Percentiles rank a stretch among this genome's conserved stretches.
Evolutionary conservation across 2,797 vertebrate species (phyloP).

Genomic region (Telmatherina bonti): DNA sequence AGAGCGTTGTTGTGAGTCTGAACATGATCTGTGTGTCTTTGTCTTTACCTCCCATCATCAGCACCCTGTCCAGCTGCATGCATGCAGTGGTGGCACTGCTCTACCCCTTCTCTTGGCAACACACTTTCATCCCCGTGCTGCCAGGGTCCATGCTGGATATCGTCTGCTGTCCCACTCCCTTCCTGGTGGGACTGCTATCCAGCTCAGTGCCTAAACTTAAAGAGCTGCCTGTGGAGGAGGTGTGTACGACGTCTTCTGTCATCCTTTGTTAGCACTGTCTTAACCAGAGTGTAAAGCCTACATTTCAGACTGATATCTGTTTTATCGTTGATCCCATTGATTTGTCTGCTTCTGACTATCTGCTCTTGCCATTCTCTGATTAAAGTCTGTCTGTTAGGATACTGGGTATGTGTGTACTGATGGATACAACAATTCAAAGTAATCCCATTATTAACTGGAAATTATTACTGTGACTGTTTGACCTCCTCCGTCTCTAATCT

Average conservation of each 20-base stretch:
- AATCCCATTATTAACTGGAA: conserved; percentile 27
- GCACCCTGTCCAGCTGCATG: conserved; percentile 95
- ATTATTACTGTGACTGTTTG: conserved; percentile 15
- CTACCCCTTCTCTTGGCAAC: conserved; percentile 99
- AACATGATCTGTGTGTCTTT: conserved; percentile 25
- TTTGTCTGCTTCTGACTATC: not conserved
- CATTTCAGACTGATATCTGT: not conserved
- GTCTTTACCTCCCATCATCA: conserved; percentile 70
- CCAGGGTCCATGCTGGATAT: conserved; percentile 98
- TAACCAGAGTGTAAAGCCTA: not conserved
- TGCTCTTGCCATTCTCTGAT: conserved; percentile 7
- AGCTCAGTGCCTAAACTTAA: conserved; percentile 96
- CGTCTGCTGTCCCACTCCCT: conserved; percentile 98
- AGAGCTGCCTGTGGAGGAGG: conserved; percentile 97
- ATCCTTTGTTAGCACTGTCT: not conserved
- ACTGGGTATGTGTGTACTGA: conserved; percentile 8
- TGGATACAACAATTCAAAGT: conserved; percentile 24
- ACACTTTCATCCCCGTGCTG: conserved; percentile 98
- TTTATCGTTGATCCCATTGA: not conserved
- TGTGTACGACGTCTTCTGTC: conserved; percentile 61
- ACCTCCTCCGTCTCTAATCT: conserved; percentile 9
- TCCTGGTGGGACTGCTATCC: conserved; percentile 96
- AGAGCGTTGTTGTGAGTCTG: conserved; percentile 9
- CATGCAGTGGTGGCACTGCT: conserved; percentile 96
- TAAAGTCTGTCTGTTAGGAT: conserved; percentile 4